Conservation (phyloP, 2,113 vertebrate species). For the Pollachius pollachius region DNA sequence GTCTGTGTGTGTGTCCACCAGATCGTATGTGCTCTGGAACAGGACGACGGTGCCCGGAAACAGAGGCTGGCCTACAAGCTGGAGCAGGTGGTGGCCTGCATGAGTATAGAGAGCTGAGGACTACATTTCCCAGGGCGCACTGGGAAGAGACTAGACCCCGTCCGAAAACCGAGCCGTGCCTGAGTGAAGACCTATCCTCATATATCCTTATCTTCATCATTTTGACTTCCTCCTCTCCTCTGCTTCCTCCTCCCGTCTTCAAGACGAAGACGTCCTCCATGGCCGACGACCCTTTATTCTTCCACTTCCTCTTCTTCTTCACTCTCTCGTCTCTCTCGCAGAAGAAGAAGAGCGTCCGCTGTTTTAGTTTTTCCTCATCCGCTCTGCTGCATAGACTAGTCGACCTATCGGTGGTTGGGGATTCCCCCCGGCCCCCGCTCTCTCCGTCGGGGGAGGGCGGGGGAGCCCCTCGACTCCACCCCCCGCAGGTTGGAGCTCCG, state of each 20-base stretch:
- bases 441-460: conserved; percentile 9
- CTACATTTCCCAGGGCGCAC: conserved; percentile 91
- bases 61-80: conserved; percentile 98
- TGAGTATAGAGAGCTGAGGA: conserved; percentile 99
- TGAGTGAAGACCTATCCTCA: conserved; percentile 94
- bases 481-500: conserved; percentile 1
- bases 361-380: conserved; percentile 68
- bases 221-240: conserved; percentile 61
- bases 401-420: conserved; percentile 60
- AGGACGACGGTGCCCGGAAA: conserved; percentile 93
- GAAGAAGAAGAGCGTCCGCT: conserved; percentile 26
- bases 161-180: conserved; percentile 99
- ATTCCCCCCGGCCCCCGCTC: conserved; percentile 1
- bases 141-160: conserved; percentile 80
- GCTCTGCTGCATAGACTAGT: conserved; percentile 78
- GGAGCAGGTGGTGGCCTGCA: conserved; percentile 98
- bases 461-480: conserved; percentile 53
- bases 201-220: conserved; percentile 50
- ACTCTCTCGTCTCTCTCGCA: conserved; percentile 61
- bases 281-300: conserved; percentile 32
- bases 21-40: conserved; percentile 92
- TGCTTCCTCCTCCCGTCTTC: conserved; percentile 48
- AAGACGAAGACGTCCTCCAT: conserved; percentile 53
- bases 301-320: conserved; percentile 48
- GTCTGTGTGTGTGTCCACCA: conserved; percentile 49